Evolutionary conservation across 2,797 vertebrate genomes (phyloP).

Genomic region (Leptodactylus fallax): DNA sequence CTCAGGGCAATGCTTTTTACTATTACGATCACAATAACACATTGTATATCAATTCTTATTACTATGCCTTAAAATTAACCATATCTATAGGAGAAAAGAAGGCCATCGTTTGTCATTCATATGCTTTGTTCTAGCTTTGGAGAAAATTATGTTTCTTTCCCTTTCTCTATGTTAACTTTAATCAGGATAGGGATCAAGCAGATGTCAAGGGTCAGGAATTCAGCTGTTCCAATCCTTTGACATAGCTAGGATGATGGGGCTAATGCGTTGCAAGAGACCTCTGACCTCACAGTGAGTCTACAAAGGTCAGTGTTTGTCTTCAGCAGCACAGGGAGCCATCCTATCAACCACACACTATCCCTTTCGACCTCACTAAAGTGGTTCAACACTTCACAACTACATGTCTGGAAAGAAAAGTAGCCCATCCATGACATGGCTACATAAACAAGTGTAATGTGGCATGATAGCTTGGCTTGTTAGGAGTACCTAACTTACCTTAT

Average conservation of each 20-base stretch:
- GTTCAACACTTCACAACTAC: conserved; percentile 33
- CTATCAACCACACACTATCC: conserved; percentile 36
- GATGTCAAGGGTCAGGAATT: conserved; percentile 70
- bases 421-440: conserved; percentile 22
- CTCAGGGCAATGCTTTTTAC: background rate
- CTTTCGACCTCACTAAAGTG: conserved; percentile 55
- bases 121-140: conserved; percentile 54
- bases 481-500: background rate
- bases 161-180: conserved; percentile 51
- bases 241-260: conserved; percentile 61
- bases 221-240: conserved; percentile 63
- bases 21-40: background rate
- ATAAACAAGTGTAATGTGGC: conserved; percentile 25
- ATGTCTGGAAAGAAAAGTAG: conserved; percentile 32
- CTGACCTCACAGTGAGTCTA: conserved; percentile 57
- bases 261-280: conserved; percentile 55
- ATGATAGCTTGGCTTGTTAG: background rate
- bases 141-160: conserved; percentile 57
- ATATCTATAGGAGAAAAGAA: conserved; percentile 30
- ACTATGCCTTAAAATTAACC: conserved; percentile 18
- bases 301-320: conserved; percentile 46
- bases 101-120: conserved; percentile 10
- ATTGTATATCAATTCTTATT: conserved; percentile 9
- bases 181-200: conserved; percentile 67
- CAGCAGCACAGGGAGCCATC: conserved; percentile 33